Percentiles rank a stretch among this genome's conserved stretches.
These are phyloP conservation scores for Acrocephalus scirpaceus DNA, from an alignment of 2,797 vertebrate species.

Conservation along the genomic window DNA sequence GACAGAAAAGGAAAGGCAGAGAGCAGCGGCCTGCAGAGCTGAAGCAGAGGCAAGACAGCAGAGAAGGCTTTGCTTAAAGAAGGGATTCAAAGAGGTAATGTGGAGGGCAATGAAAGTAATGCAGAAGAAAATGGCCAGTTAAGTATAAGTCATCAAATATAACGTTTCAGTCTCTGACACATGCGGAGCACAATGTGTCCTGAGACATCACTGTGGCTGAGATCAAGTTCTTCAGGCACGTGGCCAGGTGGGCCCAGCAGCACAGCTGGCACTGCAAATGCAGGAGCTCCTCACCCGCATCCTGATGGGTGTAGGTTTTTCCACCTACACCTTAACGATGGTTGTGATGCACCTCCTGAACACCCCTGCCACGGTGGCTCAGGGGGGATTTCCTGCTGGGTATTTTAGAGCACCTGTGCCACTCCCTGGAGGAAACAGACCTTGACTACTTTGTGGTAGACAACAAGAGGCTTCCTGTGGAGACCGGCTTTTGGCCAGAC, in stretches of 20 bases:
- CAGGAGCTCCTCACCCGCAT: background rate
- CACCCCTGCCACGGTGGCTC: background rate
- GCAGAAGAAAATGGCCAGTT: no score
- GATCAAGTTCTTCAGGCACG: background rate
- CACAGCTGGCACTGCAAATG: no score
- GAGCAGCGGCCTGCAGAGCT: background rate
- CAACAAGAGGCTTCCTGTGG: background rate
- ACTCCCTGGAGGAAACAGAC: background rate
- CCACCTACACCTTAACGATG: background rate
- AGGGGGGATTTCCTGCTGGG: background rate
- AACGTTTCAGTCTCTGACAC: background rate
- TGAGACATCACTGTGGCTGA: background rate
- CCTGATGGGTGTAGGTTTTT: background rate
- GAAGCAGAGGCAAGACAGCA: no score
- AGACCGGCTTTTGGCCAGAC: accelerated
- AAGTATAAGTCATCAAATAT: no score
- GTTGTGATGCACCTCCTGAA: background rate
- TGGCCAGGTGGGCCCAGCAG: background rate
- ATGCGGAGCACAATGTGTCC: accelerated
- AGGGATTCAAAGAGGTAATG: background rate
- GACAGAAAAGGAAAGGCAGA: background rate
- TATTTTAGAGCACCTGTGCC: background rate
- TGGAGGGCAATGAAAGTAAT: background rate
- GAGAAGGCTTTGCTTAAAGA: no score
- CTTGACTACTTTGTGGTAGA: background rate